These are phyloP conservation scores for Neosilurus mollespiculum DNA, from an alignment of 2,797 vertebrate genomes.

Conservation along the genomic window DNA sequence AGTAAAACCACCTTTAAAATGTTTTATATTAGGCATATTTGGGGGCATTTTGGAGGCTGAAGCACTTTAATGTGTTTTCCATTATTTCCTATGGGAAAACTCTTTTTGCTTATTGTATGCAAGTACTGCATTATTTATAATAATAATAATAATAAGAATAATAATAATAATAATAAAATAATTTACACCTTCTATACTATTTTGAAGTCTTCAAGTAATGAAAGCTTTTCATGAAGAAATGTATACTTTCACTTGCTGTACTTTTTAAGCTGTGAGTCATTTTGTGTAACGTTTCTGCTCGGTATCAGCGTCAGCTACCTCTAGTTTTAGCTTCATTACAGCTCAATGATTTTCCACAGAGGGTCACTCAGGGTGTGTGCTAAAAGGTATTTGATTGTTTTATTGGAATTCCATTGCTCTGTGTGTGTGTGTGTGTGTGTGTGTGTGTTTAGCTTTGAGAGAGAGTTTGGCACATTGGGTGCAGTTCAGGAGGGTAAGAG, in stretches of 20 bases:
- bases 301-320: background rate
- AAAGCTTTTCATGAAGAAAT: background rate
- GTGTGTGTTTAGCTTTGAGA: constrained; percentile 21
- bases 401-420: constrained; percentile 38
- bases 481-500: constrained; percentile 36
- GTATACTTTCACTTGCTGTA: background rate
- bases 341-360: constrained; percentile 26
- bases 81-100: no score
- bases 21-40: no score
- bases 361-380: constrained; percentile 19
- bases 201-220: background rate
- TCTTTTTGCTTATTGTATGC: no score
- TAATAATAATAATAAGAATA: no score
- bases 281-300: background rate
- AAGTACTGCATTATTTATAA: no score
- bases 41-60: no score
- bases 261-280: no score
- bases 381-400: constrained; percentile 37
- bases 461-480: background rate
- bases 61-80: no score
- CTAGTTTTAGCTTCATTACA: background rate
- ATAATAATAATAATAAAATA: no score
- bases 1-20: no score
- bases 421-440: constrained; percentile 23
- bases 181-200: background rate